A percentile compares a stretch with the other conserved stretches of the same genome.
phyloP scores from a whole-genome alignment of 2,113 vertebrate genomes.

The Lynx canadensis region DNA sequence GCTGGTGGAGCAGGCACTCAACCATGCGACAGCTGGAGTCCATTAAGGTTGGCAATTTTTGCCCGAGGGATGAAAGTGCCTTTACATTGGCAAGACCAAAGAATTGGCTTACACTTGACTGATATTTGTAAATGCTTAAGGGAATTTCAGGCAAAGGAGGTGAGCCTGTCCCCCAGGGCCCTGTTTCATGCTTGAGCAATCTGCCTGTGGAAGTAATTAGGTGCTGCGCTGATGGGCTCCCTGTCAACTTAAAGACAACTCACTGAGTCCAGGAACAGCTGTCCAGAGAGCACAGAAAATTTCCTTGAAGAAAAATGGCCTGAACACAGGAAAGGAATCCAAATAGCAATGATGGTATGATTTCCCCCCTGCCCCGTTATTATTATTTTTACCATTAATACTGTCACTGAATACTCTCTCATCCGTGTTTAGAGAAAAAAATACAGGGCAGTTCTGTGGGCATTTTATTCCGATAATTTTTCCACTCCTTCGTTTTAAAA shows the following conservation, averaged over 20 bases:
- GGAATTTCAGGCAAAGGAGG: conserved; percentile 43
- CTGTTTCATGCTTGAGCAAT: background rate
- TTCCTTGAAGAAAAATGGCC: background rate
- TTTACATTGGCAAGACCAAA: conserved; percentile 48
- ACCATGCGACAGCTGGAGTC: conserved; percentile 57
- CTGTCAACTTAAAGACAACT: background rate
- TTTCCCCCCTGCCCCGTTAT: background rate
- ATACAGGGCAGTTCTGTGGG: background rate
- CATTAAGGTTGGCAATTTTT: conserved; percentile 60
- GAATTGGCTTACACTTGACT: conserved; percentile 43
- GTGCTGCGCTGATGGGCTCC: background rate
- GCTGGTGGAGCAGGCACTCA: background rate
- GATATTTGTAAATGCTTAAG: conserved; percentile 42
- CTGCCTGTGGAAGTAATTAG: conserved; percentile 55
- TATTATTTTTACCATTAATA: background rate
- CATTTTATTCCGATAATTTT: conserved; percentile 30
- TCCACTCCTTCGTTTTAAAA: conserved; percentile 35
- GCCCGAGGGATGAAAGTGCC: conserved; percentile 14
- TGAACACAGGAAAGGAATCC: background rate
- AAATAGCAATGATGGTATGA: background rate
- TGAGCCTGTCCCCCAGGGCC: background rate
- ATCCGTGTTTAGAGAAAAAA: conserved; percentile 13
- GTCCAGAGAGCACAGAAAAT: background rate
- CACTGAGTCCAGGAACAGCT: background rate
- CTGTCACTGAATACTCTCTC: background rate